Evolutionary conservation across 2,113 vertebrate species (phyloP), one percentile per base, ranked within the genome.

Genomic region (Eudyptes chrysolophus): DNA sequence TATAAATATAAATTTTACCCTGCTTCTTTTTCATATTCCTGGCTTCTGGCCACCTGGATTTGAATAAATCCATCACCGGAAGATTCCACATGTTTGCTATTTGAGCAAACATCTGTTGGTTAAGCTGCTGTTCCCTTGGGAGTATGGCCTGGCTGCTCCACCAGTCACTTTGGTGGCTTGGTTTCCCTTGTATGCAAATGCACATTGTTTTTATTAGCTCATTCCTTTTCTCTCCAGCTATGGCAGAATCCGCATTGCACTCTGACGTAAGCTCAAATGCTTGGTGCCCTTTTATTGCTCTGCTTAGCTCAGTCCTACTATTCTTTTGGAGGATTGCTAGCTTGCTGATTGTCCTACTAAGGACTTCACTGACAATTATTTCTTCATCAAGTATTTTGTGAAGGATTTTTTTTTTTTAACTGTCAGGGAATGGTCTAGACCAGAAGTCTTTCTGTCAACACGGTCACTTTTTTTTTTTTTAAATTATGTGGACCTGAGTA

Each of bases 61-160:
- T 97, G 95, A 95, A 97, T 92, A 97, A 97, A 97, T 97, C 96
- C 93, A 96, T 96, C 94, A 97, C 90, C 69, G 54, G 94, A 96
- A 95, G 95, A 93, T 95, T 96, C 97, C 95, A 96, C 94, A 96
- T 97, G 97, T 95, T 97, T 97, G 92, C 92, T 97, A 78, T 96
- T 96, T 88, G 78, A 97, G 89, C 95, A 97, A 93, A 97, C 95
- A 96, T 95, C 96, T 97, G 94, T 92, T 97, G 95, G 94, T 87
- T 97, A 95, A 97, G 78, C 87, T 94, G 94, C 83, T 62, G 57
- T 44, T 97, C 92, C 89, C 81, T 75, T 89, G 94, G 60, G 93
- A 97, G 26, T 20, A 95, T 68, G 84, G 95, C 77, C 92, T 97
- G 91, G 87, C 81, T 96, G 68, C 66, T 95, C 58, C 75, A 94